Evolutionary conservation across 2,113 vertebrate genomes (phyloP).

Genomic region (Syngnathus floridae): DNA sequence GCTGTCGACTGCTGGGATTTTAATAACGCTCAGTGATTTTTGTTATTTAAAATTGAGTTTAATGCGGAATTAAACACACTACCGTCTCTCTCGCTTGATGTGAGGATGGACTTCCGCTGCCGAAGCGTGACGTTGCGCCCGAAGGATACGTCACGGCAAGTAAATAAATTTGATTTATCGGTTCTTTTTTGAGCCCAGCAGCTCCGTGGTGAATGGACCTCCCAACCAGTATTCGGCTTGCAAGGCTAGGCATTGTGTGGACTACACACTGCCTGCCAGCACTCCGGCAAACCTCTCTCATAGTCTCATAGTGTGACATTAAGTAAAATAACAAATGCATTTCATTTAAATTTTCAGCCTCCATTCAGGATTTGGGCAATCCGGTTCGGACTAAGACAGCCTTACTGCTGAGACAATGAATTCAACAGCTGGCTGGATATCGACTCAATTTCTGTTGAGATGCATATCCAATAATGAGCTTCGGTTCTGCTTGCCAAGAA

Average conservation of each 20-base stretch:
- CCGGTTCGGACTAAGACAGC: background rate
- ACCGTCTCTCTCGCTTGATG: too few species aligned
- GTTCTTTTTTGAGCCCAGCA: too few species aligned
- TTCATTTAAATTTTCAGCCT: background rate
- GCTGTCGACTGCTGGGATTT: too few species aligned
- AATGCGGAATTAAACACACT: too few species aligned
- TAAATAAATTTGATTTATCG: too few species aligned
- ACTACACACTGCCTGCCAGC: conserved; percentile 20
- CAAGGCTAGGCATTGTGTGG: conserved; percentile 27
- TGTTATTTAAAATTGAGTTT: too few species aligned
- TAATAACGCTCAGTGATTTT: too few species aligned
- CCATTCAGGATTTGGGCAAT: background rate
- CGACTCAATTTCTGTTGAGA: background rate
- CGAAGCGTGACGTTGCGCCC: too few species aligned
- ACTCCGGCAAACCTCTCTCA: background rate
- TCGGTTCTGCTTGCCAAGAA: background rate
- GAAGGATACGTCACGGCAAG: too few species aligned
- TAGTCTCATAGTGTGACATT: background rate
- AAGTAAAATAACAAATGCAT: background rate
- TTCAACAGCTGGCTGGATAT: conserved; percentile 2
- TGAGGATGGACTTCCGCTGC: too few species aligned
- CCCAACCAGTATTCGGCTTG: too few species aligned
- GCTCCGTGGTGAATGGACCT: too few species aligned
- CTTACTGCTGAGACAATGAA: background rate
- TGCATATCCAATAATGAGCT: background rate